Evolutionary conservation across 2,113 vertebrate genomes (phyloP), one percentile per base, ranked within the genome.

Genomic region (Lampris megalopsis): DNA sequence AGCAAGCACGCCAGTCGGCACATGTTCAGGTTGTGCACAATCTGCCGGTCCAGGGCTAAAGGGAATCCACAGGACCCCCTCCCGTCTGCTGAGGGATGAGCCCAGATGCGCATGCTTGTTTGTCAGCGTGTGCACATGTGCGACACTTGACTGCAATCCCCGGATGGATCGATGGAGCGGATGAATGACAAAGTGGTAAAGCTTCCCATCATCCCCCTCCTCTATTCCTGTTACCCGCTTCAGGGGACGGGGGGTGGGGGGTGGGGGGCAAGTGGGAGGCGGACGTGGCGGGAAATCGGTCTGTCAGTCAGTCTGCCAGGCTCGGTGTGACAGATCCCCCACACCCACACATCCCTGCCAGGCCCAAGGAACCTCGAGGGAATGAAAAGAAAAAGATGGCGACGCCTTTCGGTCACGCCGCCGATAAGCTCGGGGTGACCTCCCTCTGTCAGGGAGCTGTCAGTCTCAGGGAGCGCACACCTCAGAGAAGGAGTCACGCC

Each of bases 141-240:
- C 82, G 84, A 83, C 73, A 45, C 73, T 75, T 24, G 83, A 68
- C 75, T 41, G 43, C 45, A 60, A 52, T 83, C 84, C 80, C 68
- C 10, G 5, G 81, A 77, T 24, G 24, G 24, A 24, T 24, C 24
- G 24, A 24, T 24, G 24, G 75, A 73, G 45, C 2, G 9, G 59
- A 79, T 75, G 69, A 77, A 85, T 71, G 75, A 81, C 80, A 73
- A 85, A 79, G 68, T 77, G 72, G 61, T 4, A 59, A 50, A 57
- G 37, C 13, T 24, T 68, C 49, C 63, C 9, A 6, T 81, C 65
- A 24, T 24, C 24, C 24, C 40, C 62, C 56, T 58, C 56, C 56
- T 36, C 5, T 38, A 6, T 36, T 59, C n/a, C 63, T 48, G 24
- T 68, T 40, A 10, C 70, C 37, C 3, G 43, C 63, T 68, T 70